Base-by-base conservation (phyloP, 1,140 invertebrate genomes). In the Chironomus tepperi region DNA sequence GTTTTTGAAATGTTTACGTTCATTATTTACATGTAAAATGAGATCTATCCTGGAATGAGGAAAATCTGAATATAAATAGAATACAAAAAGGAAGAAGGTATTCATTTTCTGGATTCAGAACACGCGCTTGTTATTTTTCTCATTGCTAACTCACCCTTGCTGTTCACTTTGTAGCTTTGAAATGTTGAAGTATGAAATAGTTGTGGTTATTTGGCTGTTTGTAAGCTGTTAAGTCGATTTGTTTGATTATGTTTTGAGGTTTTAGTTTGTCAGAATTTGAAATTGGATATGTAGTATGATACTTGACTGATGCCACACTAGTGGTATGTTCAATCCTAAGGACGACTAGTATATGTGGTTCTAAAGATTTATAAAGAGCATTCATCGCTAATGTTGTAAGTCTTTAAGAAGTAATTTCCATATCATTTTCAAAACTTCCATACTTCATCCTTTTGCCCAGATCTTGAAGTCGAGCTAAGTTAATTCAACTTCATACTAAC, bases 111-210 rank as follows among this genome's bases (percentile, higher is more conserved):
- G 15, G 9, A 70, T 70, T 70, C 65, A 70, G n/a, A 21, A 10
- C 65, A 70, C 65, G 65, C 65, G 65, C 10, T 70, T 19, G 65
- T 19, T 21, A 70, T 70, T 70, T 70, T 70, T 70, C 65, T 70
- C 18, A 18, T 18, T 57, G 10, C 47, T 57, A n/a, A 2, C 8
- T 57, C 47, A 12, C 47, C n/a, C 47, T 2, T 57, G 9, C 8
- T 12, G 1, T 7, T 57, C 47, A 12, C n/a, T 57, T 12, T 57
- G n/a, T n/a, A 57, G 9, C 8, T 2, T 10, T n/a, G 2, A n/a
- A 57, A 57, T 57, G 47, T 34, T 34, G 24, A 34, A 57, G 47
- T n/a, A 57, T 3, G n/a, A 10, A 57, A 57, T 57, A 57, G 9
- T 57, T 10, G 10, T 57, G 9, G 47, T 10, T 10, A 57, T 57